Percentiles rank a stretch among this genome's conserved stretches.
phyloP scores from a whole-genome alignment of 2,113 vertebrate genomes.

The Noctilio leporinus region DNA sequence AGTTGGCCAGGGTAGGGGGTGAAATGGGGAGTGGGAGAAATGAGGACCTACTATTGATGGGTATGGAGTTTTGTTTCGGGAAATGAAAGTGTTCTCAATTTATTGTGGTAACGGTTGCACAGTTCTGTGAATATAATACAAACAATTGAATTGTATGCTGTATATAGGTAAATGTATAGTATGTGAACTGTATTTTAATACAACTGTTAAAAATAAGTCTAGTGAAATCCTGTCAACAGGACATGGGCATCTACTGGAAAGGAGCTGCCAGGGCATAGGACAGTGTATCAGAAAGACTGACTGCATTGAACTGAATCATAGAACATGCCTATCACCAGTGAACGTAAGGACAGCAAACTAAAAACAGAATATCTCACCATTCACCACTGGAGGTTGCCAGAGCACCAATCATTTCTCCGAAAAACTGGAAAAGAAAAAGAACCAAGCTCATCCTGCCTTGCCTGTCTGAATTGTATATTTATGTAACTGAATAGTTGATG shows the following conservation, averaged over 20 bases:
- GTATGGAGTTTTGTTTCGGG: neutral
- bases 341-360: neutral
- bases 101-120: neutral
- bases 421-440: neutral
- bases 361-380: neutral
- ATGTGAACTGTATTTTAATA: neutral
- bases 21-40: neutral
- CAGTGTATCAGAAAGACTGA: neutral
- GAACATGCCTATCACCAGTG: neutral
- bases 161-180: neutral
- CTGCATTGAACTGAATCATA: neutral
- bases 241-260: neutral
- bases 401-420: neutral
- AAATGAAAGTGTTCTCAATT: neutral
- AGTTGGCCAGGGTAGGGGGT: neutral
- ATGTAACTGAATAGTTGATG: neutral
- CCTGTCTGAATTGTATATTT: neutral
- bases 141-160: neutral
- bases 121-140: neutral
- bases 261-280: neutral
- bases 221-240: neutral
- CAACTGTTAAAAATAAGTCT: neutral
- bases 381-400: conserved; percentile 52
- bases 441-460: neutral
- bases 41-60: neutral